Percentiles rank a stretch among this genome's conserved stretches.
These are phyloP conservation scores for Geopemphigus sp. DNA, from an alignment of 1,140 invertebrate genomes.

Conservation along the genomic window DNA sequence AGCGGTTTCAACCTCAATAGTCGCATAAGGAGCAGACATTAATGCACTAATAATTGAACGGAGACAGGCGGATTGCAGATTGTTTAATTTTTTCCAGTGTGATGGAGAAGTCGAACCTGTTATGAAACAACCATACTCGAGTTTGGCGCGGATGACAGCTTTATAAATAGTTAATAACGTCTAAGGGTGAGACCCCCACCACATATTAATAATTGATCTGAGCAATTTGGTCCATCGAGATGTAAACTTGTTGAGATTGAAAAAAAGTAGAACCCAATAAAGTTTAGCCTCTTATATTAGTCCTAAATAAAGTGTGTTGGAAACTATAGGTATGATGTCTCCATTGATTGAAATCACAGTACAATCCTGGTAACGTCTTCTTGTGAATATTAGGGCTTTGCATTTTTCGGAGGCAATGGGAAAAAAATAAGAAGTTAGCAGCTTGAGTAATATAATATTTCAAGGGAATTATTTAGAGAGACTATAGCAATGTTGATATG, in stretches of 20 bases:
- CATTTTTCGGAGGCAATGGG: constrained; percentile 1
- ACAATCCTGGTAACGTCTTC: not conserved
- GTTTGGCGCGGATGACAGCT: too few relatives aligned
- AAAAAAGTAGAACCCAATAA: not conserved
- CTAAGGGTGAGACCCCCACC: too few relatives aligned
- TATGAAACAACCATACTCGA: too few relatives aligned
- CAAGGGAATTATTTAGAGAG: not conserved
- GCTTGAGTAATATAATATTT: not conserved
- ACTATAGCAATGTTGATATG: not conserved
- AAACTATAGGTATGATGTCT: not conserved
- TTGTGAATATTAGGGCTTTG: constrained; percentile 8
- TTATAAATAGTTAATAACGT: too few relatives aligned
- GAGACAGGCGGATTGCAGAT: not conserved
- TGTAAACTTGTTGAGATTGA: not conserved
- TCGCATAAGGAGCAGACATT: not conserved
- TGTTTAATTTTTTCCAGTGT: not conserved
- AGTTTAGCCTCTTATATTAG: not conserved
- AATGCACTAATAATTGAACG: not conserved
- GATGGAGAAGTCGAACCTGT: not conserved
- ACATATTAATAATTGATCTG: not conserved
- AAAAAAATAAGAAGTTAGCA: not conserved
- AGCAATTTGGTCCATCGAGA: not conserved
- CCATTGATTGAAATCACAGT: not conserved
- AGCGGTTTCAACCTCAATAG: too few relatives aligned
- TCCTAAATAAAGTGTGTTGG: not conserved